These are phyloP conservation scores for Zaprionus inermis DNA, from an alignment of 1,140 invertebrate genomes.

Conservation along the genomic window DNA sequence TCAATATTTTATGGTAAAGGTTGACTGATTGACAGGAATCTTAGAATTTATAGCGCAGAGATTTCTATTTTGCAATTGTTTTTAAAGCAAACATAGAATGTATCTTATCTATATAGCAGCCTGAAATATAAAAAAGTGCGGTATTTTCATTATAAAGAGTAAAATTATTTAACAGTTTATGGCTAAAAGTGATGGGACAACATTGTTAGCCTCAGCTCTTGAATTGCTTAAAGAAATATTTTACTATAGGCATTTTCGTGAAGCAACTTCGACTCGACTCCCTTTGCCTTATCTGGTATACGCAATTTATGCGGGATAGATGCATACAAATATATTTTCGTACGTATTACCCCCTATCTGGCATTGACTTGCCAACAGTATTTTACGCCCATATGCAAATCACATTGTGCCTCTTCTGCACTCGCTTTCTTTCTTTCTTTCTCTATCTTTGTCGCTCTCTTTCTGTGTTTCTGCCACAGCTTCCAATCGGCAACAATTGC, in stretches of 20 bases:
- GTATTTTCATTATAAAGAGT: neutral
- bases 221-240: neutral
- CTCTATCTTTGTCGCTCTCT: conserved; percentile 18
- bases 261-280: conserved; percentile 2
- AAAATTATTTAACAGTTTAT: neutral
- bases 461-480: conserved; percentile 20
- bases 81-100: conserved; percentile 1
- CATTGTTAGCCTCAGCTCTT: neutral
- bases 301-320: conserved; percentile 12
- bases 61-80: conserved; percentile 60
- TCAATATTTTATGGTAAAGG: conserved; percentile 30
- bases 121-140: neutral
- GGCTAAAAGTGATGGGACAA: too few species aligned
- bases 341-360: conserved; percentile 24
- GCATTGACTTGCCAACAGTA: conserved; percentile 41
- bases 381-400: conserved; percentile 62
- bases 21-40: conserved; percentile 22
- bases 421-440: conserved; percentile 23
- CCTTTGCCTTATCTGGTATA: conserved; percentile 12
- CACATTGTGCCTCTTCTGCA: neutral
- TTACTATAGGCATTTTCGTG: neutral
- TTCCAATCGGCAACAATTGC: conserved; percentile 30
- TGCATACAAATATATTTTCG: conserved; percentile 14
- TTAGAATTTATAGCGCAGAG: conserved; percentile 26
- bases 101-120: conserved; percentile 9